Evolutionary conservation across 1,140 invertebrate genomes (phyloP), one percentile per base, ranked within the genome.

Genomic region (Meloidogyne floridensis): DNA sequence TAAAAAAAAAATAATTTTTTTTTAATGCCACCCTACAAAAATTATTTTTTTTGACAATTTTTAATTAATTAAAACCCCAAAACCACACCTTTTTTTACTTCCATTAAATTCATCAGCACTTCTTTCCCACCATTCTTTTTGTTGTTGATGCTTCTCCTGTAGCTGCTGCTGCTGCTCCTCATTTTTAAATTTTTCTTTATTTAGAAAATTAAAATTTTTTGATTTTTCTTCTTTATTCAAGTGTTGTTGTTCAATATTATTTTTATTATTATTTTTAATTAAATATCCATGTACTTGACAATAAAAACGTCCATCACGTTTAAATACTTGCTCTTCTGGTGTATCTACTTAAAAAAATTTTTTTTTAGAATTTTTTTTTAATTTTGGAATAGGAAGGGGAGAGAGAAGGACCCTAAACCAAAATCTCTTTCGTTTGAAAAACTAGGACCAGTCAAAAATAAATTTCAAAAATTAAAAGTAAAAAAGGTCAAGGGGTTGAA

Each of bases 241-340:
- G 32, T 32, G 32, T 32, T 32, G 32, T 32, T 32, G 32, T 15
- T 51, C 10, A 65, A 43, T 10, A 72, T 43, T 47, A 32, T n/a
- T 78, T 78, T 70, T 7, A n/a, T 56, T 70, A 70, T 70, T 20
- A 47, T 79, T 42, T 79, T 7, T 2, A 2, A 72, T 3, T 47
- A 65, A 72, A 54, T 6, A 65, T 9, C 77, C 77, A 71, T 79
- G 77, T 43, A 79, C 32, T 32, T 69, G 65, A 71, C 77, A 79
- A 47, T 79, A 79, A 72, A 79, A 79, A 72, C 77, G 77, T 15
- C 65, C 77, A 51, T 51, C 18, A 32, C 20, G 77, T 72, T 79
- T 79, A 2, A 43, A 69, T 32, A 79, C 20, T 9, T 71, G 65
- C 15, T 74, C 72, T 65, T 65, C 72, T 13, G 72, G 43, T 71